Conservation (phyloP, 1,140 invertebrate species). For the Odontomachus brunneus region DNA sequence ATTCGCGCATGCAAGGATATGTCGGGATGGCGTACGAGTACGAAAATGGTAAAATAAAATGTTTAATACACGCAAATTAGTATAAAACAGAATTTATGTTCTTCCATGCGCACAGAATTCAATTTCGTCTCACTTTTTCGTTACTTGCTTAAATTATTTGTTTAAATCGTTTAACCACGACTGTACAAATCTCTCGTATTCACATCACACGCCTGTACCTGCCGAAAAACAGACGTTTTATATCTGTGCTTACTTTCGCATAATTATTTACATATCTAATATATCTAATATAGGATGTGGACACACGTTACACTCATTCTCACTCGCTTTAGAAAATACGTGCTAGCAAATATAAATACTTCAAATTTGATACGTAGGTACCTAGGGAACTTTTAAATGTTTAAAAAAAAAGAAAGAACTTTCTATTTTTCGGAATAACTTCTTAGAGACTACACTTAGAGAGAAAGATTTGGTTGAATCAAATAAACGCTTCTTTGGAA, state of each 20-base stretch:
- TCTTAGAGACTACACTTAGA: too few species aligned
- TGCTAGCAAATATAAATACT: conserved; percentile 2
- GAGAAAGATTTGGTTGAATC: too few species aligned
- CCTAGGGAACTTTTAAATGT: too few species aligned
- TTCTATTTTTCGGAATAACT: too few species aligned
- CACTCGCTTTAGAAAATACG: conserved; percentile 48
- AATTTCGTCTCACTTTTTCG: conserved; percentile 8
- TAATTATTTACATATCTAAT: conserved; percentile 59
- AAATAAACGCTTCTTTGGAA: too few species aligned
- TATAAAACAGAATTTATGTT: conserved; percentile 62
- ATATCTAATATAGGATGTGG: background rate
- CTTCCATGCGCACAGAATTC: conserved; percentile 30
- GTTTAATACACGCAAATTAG: conserved; percentile 21
- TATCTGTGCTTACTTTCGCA: background rate
- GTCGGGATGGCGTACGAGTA: background rate
- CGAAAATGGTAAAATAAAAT: background rate
- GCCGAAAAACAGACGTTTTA: background rate
- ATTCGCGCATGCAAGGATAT: background rate
- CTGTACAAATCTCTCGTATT: conserved; percentile 42
- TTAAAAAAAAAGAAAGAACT: too few species aligned
- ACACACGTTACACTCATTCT: background rate
- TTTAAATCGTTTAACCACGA: conserved; percentile 42
- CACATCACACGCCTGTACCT: background rate
- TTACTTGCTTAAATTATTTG: conserved; percentile 49
- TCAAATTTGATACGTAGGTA: background rate